Conservation (phyloP, 2,113 vertebrate genomes). For the Vicugna pacos region DNA sequence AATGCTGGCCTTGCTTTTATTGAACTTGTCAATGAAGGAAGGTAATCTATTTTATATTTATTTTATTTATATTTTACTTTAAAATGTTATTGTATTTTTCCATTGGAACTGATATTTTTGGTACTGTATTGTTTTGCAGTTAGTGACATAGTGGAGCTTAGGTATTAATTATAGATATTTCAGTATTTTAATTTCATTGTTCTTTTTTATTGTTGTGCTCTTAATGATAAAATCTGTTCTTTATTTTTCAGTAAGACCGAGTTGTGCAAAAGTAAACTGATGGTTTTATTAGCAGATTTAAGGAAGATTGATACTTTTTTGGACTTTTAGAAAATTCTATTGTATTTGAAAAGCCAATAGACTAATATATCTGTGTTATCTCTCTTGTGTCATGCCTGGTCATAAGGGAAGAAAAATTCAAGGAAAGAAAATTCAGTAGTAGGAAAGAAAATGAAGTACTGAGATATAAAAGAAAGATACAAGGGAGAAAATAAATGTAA, state of each 20-base stretch:
- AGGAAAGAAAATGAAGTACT: not conserved
- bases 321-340: not conserved
- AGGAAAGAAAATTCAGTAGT: not conserved
- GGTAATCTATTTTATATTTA: constrained; percentile 85
- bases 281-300: constrained; percentile 19
- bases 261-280: constrained; percentile 61
- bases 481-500: not conserved
- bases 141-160: not conserved
- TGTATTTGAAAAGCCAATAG: not conserved
- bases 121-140: constrained; percentile 25
- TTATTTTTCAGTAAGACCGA: constrained; percentile 77
- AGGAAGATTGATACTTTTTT: not conserved
- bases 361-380: not conserved
- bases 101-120: not conserved
- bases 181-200: constrained; percentile 9
- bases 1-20: constrained; percentile 95
- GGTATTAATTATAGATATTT: not conserved
- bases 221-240: constrained; percentile 79
- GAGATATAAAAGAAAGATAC: not conserved
- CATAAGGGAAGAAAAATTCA: not conserved
- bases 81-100: not conserved
- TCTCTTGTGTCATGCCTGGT: not conserved
- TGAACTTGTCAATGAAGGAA: constrained; percentile 95
- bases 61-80: constrained; percentile 42
- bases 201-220: not conserved